Conservation (phyloP, 2,113 vertebrate genomes). For the Pseudolaguvia tuberculata region DNA sequence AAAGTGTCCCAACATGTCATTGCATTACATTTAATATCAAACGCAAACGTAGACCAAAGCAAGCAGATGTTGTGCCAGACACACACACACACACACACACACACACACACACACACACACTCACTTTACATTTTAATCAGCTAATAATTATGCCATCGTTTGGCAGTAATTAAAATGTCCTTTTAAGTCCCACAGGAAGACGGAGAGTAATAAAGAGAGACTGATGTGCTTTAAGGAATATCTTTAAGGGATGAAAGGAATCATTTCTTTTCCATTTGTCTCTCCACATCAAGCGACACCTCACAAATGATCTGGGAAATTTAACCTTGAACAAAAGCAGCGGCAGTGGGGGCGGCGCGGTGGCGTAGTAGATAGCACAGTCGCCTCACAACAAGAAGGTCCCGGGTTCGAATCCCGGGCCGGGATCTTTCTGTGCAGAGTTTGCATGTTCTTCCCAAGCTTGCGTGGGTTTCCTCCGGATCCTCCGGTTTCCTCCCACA, state of each 20-base stretch:
- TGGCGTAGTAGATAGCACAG: no score
- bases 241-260: slow-evolving; percentile 25
- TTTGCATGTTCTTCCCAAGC: no score
- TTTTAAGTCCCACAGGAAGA: slow-evolving; percentile 4
- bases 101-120: no score
- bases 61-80: neutral
- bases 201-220: neutral
- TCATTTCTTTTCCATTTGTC: slow-evolving; percentile 29
- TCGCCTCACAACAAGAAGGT: no score
- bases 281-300: slow-evolving; percentile 19
- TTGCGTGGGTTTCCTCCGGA: no score
- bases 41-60: neutral
- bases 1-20: neutral
- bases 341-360: no score
- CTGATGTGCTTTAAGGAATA: neutral
- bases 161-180: slow-evolving; percentile 20
- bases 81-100: no score
- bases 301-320: slow-evolving; percentile 10
- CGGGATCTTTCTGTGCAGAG: no score
- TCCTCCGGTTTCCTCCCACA: no score
- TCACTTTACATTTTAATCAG: slow-evolving; percentile 18
- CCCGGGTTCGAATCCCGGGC: no score
- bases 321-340: neutral
- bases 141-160: slow-evolving; percentile 25
- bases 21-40: neutral